These are phyloP conservation scores for Sphaeramia orbicularis DNA, from an alignment of 2,797 vertebrate genomes.

Conservation along the genomic window DNA sequence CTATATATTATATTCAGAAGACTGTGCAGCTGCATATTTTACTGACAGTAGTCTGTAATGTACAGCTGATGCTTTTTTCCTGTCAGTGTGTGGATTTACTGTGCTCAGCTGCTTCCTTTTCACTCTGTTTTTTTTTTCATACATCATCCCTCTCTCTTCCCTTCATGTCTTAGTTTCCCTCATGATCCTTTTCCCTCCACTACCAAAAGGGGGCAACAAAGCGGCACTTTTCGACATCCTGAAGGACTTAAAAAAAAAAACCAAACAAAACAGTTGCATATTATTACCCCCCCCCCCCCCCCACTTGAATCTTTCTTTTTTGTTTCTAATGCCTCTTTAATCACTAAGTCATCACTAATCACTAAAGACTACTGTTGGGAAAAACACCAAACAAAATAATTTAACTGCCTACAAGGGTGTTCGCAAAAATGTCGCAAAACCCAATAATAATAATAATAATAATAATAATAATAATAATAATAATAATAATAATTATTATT, in stretches of 20 bases:
- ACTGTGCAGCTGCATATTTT: no score
- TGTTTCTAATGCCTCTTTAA: neutral
- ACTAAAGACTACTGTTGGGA: no score
- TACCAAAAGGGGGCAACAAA: constrained; percentile 73
- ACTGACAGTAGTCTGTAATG: neutral
- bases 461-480: no score
- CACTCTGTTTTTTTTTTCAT: neutral
- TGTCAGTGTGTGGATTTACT: neutral
- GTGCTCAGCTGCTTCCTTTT: neutral
- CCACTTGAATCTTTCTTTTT: neutral
- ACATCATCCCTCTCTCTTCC: neutral
- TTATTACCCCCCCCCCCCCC: neutral
- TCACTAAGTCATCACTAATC: no score
- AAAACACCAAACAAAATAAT: no score
- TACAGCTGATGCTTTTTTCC: neutral
- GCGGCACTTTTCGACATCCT: constrained; percentile 48
- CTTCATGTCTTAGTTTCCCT: neutral
- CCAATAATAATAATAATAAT: no score
- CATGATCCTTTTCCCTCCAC: constrained; percentile 32
- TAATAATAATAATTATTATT: no score
- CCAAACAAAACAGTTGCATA: constrained; percentile 2
- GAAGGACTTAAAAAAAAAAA: neutral
- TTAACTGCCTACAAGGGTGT: no score
- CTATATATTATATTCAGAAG: no score
- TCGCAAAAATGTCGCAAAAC: no score